Conservation (phyloP, 64 coral and sea anemone species). For the Actinia equina region DNA sequence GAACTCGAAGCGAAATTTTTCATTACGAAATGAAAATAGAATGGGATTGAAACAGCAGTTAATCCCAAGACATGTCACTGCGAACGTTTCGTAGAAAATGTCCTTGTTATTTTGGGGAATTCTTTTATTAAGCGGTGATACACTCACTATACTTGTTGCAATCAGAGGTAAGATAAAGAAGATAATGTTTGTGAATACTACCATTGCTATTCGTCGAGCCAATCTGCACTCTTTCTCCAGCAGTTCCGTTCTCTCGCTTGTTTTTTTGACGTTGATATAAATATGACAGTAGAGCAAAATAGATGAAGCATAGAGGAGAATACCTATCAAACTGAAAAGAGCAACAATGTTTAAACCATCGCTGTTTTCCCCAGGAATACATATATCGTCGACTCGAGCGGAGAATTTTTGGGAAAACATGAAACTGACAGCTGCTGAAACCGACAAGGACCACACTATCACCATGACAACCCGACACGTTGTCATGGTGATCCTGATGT, state of each 20-base stretch:
- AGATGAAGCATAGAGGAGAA: neutral
- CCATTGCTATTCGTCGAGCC: neutral
- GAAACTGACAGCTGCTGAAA: neutral
- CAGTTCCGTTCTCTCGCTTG: neutral
- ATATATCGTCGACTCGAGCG: neutral
- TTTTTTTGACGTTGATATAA: constrained; percentile 1
- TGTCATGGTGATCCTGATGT: neutral
- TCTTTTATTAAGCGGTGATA: neutral
- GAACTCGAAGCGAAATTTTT: neutral
- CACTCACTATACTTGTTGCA: neutral
- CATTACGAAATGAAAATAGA: neutral
- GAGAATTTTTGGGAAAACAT: neutral
- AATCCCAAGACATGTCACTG: neutral
- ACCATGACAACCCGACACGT: neutral
- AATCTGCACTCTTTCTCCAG: neutral
- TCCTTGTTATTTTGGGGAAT: neutral
- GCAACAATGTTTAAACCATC: neutral
- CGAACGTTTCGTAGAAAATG: neutral
- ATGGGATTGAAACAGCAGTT: neutral
- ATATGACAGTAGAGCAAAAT: neutral
- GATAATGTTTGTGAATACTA: neutral
- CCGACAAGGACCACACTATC: neutral
- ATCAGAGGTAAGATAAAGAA: neutral
- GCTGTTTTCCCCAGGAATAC: neutral
- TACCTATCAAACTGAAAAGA: neutral